Evolutionary conservation across 1,140 invertebrate genomes (phyloP), one percentile per base, ranked within the genome.

Genomic region (Drosophila bocqueti): DNA sequence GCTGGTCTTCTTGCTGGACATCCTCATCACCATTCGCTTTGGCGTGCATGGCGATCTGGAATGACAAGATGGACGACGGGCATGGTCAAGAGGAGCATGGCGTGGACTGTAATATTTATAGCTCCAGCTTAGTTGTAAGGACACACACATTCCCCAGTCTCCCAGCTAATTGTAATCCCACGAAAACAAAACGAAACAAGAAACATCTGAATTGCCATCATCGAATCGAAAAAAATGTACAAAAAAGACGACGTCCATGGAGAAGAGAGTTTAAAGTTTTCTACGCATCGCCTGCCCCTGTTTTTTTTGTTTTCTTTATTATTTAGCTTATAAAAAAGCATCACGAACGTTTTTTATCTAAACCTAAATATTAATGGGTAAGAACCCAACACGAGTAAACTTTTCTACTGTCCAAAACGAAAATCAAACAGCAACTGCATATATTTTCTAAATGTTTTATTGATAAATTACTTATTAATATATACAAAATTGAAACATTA

Each of bases 1-100:
- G 26, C 54, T 93, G 46, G 57, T 93, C 34, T 93, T 79, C 46
- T 31, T 93, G 55, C 45, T 92, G 58, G 92, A 93, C 57, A 61
- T 93, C 4, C 80, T 93, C 11, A 64, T 92, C 11, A 92, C 89
- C 71, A 76, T 92, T 45, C 91, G 92, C 42, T 91, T 91, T 63
- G 92, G 92, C 3, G 76, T 91, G 5, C 83, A 79, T n/a, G 91
- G 91, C 8, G 89, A 92, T 64, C 67, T 92, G 47, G 91, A 92
- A 66, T 92, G 84, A 91, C 83, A 54, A 31, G 5, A 34, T 38
- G 69, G n/a, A n/a, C n/a, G 66, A n/a, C 58, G 49, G 18, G 4
- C 15, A 4, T 42, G 62, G 34, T 42, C 26, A 21, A 29, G 49
- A 10, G 29, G 47, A 10, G 43, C 46, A 24, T 78, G 81, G 62